Evolutionary conservation across 1,140 invertebrate species (phyloP).

Genomic region (Magallana gigas): DNA sequence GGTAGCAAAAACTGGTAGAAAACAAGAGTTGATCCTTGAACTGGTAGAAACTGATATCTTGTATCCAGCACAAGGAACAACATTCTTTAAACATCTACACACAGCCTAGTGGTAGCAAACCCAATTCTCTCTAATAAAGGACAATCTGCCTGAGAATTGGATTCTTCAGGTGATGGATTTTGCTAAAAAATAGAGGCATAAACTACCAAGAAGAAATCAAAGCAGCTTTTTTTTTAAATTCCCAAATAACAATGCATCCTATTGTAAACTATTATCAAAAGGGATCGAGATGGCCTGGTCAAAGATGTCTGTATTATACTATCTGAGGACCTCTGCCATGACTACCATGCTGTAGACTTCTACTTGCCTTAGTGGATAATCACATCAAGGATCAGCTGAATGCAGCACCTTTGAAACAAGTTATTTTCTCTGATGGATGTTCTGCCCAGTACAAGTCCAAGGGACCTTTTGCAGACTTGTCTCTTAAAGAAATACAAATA

Average conservation of each 20-base stretch:
- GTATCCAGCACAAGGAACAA: slow-evolving; percentile 46
- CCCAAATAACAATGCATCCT: slow-evolving; percentile 59
- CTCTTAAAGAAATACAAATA: not conserved
- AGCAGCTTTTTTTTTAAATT: slow-evolving; percentile 14
- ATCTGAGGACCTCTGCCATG: slow-evolving; percentile 58
- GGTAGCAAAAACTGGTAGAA: not conserved
- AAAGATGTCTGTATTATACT: slow-evolving; percentile 43
- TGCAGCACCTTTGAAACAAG: slow-evolving; percentile 10
- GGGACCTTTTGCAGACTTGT: slow-evolving; percentile 45
- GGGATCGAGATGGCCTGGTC: slow-evolving; percentile 6
- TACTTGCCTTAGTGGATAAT: slow-evolving; percentile 44
- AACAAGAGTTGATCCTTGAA: slow-evolving; percentile 42
- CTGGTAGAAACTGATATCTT: slow-evolving; percentile 43
- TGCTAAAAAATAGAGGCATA: slow-evolving; percentile 57
- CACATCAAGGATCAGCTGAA: not conserved
- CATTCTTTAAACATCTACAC: slow-evolving; percentile 51
- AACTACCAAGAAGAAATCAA: slow-evolving; percentile 56
- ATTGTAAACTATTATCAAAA: slow-evolving; percentile 49
- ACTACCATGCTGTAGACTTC: slow-evolving; percentile 57
- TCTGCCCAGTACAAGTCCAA: slow-evolving; percentile 45
- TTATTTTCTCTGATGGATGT: slow-evolving; percentile 47
- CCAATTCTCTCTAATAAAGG: slow-evolving; percentile 51
- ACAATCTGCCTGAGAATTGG: slow-evolving; percentile 35
- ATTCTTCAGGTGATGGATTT: slow-evolving; percentile 58
- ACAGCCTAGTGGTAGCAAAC: slow-evolving; percentile 54